phyloP scores from a whole-genome alignment of 2,113 vertebrate genomes.

The Garra rufa region DNA sequence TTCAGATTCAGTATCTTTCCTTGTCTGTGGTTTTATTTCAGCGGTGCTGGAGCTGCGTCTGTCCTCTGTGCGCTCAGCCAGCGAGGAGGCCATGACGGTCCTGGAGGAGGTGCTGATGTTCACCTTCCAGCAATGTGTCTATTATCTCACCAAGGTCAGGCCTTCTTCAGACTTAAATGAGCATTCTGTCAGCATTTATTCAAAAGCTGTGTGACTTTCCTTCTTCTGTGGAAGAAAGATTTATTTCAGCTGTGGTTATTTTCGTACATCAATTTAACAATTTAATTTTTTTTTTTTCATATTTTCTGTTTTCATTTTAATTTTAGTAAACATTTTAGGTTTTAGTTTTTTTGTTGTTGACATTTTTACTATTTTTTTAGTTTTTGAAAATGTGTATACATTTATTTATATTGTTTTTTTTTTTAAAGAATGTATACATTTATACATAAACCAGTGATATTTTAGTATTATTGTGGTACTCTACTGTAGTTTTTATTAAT shows the following conservation, averaged over 20 bases:
- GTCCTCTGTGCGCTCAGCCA: conserved; percentile 69
- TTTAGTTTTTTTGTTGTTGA: no score
- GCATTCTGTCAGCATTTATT: neutral
- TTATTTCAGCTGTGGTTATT: neutral
- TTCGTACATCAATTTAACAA: neutral
- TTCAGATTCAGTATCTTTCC: neutral
- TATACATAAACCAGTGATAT: no score
- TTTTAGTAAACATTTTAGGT: no score
- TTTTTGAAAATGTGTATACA: no score
- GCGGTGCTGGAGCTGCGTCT: conserved; percentile 68
- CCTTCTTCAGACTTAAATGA: neutral
- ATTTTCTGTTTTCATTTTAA: no score
- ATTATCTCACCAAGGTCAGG: conserved; percentile 81
- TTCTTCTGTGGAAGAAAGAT: neutral
- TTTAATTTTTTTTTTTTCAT: no score
- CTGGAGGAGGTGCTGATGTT: conserved; percentile 83
- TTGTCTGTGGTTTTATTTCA: conserved; percentile 45
- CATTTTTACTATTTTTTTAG: no score
- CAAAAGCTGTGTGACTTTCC: neutral
- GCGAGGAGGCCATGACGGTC: conserved; percentile 75
- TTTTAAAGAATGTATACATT: no score
- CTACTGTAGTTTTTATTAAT: no score
- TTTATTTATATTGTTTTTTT: no score
- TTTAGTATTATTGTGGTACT: no score
- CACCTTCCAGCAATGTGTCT: conserved; percentile 82